Conservation (phyloP, 1,140 invertebrate genomes). For the Archivesica marissinica region DNA sequence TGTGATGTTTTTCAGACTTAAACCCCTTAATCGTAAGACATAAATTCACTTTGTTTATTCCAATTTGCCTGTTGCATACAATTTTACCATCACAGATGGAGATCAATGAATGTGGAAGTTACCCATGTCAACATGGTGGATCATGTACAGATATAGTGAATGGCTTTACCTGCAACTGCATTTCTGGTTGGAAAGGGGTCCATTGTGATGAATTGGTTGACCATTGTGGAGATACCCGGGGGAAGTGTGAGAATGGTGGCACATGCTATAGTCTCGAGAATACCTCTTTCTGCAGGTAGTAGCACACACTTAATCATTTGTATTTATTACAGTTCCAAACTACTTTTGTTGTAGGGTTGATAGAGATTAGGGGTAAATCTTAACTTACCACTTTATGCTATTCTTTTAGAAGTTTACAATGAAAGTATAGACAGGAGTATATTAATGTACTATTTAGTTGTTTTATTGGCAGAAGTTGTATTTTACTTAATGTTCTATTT, state of each 20-base stretch:
- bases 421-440: too few species aligned
- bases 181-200: constrained; percentile 94
- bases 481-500: too few species aligned
- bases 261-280: constrained; percentile 6
- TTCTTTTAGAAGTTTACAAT: too few species aligned
- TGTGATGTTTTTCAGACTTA: neutral
- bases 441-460: too few species aligned
- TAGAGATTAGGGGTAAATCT: neutral
- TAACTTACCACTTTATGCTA: too few species aligned
- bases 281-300: constrained; percentile 34
- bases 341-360: neutral
- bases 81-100: constrained; percentile 85
- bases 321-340: neutral
- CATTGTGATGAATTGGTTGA: constrained; percentile 90
- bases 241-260: constrained; percentile 23
- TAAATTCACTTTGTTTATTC: neutral
- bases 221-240: constrained; percentile 77
- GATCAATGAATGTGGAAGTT: constrained; percentile 79
- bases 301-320: neutral
- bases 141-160: constrained; percentile 89
- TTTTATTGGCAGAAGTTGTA: too few species aligned
- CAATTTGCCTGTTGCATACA: neutral
- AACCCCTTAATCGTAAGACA: neutral
- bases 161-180: constrained; percentile 91
- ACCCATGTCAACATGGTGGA: constrained; percentile 74